Conservation (phyloP, 2,113 vertebrate genomes). For the Planiliza haematocheilus region DNA sequence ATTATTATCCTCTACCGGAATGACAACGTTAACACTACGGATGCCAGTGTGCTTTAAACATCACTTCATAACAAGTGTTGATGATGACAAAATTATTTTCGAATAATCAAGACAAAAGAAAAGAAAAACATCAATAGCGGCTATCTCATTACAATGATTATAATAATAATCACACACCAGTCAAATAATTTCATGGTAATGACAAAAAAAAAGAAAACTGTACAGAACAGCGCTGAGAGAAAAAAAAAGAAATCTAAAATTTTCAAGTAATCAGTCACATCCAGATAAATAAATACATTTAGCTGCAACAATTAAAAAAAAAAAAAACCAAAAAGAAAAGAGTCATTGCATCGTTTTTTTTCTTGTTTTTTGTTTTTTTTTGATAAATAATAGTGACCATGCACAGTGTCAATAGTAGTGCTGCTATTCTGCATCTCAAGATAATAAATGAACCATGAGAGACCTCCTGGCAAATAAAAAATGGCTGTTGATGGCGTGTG, state of each 20-base stretch:
- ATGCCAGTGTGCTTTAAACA: constrained; percentile 63
- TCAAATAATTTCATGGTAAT: constrained; percentile 69
- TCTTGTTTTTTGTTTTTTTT: constrained; percentile 8
- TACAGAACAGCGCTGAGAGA: constrained; percentile 78
- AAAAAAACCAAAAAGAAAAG: constrained; percentile 63
- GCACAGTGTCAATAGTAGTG: constrained; percentile 59
- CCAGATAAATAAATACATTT: constrained; percentile 85
- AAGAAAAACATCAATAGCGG: constrained; percentile 39
- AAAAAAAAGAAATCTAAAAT: constrained; percentile 54
- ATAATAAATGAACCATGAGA: constrained; percentile 59
- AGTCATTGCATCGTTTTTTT: constrained; percentile 69
- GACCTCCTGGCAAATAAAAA: constrained; percentile 45
- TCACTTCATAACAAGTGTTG: constrained; percentile 53
- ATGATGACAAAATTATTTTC: constrained; percentile 39
- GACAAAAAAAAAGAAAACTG: constrained; percentile 66
- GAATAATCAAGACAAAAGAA: constrained; percentile 32
- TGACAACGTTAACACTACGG: constrained; percentile 37
- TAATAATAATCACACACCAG: constrained; percentile 50
- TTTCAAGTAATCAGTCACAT: constrained; percentile 86
- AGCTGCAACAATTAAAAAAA: constrained; percentile 76
- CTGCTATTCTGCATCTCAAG: constrained; percentile 62
- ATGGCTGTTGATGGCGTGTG: constrained; percentile 55
- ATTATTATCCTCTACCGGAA: constrained; percentile 48
- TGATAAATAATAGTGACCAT: constrained; percentile 70
- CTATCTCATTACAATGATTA: constrained; percentile 57